Evolutionary conservation across 2,888 invertebrate genomes (phyloP).

Genomic region (Scelioninae gen. 1): DNA sequence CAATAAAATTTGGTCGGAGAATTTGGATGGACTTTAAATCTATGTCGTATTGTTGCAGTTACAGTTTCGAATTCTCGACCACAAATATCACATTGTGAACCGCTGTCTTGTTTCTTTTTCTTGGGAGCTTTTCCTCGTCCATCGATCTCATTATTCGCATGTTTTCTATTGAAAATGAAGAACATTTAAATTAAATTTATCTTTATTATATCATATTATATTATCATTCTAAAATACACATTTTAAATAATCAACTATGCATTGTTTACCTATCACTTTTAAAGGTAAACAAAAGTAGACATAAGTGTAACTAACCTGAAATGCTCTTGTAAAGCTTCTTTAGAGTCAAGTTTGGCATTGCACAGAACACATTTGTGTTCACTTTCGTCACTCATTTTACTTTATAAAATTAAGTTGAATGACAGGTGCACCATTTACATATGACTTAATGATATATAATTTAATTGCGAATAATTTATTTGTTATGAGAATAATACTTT

Average conservation of each 20-base stretch:
- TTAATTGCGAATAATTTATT: too few species aligned
- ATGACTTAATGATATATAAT: too few species aligned
- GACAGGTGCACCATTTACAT: too few species aligned
- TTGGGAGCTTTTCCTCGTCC: constrained; percentile 80
- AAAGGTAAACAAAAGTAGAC: constrained; percentile 36
- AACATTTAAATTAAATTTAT: too few species aligned
- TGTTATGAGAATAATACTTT: too few species aligned
- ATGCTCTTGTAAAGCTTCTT: constrained; percentile 87
- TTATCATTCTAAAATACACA: too few species aligned
- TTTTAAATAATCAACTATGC: too few species aligned
- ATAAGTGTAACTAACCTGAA: constrained; percentile 85
- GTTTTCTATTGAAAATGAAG: constrained; percentile 85
- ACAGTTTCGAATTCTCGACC: constrained; percentile 86
- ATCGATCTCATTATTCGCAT: constrained; percentile 87
- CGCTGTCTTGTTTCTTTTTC: constrained; percentile 77
- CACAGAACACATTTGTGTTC: constrained; percentile 86
- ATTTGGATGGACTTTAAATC: constrained; percentile 88
- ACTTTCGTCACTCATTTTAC: constrained; percentile 75
- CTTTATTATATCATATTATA: too few species aligned
- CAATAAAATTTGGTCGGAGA: constrained; percentile 88
- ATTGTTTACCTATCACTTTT: neutral
- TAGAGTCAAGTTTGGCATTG: constrained; percentile 85
- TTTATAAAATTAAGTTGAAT: too few species aligned
- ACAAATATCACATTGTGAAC: constrained; percentile 87
- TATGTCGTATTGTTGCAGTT: constrained; percentile 88